Evolutionary conservation across 2,113 vertebrate species (phyloP).

Genomic region (Cinclus mexicanus): DNA sequence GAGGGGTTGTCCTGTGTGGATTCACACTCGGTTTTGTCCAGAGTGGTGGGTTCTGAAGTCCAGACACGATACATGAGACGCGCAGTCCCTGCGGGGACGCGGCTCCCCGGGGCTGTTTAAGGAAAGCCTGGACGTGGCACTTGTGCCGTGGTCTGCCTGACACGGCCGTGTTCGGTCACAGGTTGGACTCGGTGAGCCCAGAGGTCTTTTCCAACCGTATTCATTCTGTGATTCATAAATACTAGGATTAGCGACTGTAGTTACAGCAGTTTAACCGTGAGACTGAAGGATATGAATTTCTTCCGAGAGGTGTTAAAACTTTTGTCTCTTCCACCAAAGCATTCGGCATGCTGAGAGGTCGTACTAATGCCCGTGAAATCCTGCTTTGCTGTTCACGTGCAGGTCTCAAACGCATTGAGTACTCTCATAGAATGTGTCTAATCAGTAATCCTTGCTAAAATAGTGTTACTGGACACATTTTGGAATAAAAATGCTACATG

Average conservation of each 20-base stretch:
- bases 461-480: too few species aligned
- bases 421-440: not conserved
- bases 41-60: not conserved
- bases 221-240: not conserved
- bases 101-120: rapidly evolving
- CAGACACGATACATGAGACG: rapidly evolving
- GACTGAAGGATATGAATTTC: not conserved
- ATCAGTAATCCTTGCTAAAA: not conserved
- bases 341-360: rapidly evolving
- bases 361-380: rapidly evolving
- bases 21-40: not conserved
- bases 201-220: not conserved
- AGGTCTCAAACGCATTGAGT: not conserved
- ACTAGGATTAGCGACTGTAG: not conserved
- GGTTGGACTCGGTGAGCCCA: rapidly evolving
- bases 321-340: rapidly evolving
- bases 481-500: not conserved
- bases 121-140: not conserved
- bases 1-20: rapidly evolving
- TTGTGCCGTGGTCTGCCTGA: rapidly evolving
- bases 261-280: not conserved
- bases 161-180: rapidly evolving
- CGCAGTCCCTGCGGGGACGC: not conserved
- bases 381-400: not conserved
- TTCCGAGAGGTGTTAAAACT: not conserved